Conservation (phyloP, 2,113 vertebrate genomes). For the Asarcornis scutulata region DNA sequence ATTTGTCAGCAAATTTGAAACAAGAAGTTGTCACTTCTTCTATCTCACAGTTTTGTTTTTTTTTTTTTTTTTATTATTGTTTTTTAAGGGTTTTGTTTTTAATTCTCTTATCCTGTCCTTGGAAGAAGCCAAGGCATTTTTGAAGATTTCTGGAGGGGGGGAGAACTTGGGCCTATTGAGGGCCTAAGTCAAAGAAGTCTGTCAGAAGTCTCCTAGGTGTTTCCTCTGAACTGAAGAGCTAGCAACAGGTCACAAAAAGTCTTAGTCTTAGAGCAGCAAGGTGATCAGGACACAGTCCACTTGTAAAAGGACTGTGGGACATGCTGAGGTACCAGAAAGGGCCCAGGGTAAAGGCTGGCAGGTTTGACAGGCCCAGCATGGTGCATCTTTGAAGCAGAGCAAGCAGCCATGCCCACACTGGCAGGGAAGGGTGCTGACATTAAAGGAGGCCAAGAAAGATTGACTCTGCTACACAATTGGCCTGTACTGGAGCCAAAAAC, state of each 20-base stretch:
- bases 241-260: background rate
- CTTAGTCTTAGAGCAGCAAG: background rate
- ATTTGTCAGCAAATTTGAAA: background rate
- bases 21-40: background rate
- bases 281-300: background rate
- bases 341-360: background rate
- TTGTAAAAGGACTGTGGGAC: background rate
- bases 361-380: background rate
- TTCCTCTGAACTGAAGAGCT: background rate
- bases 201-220: background rate
- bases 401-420: background rate
- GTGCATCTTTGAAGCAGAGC: background rate
- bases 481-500: background rate
- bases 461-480: rapidly evolving
- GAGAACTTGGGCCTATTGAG: background rate
- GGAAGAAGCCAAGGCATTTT: background rate
- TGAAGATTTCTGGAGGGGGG: too few species aligned
- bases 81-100: background rate
- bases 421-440: background rate
- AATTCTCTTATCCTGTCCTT: background rate
- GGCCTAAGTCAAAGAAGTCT: background rate
- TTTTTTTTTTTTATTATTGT: background rate
- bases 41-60: too few species aligned
- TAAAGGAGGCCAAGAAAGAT: background rate
- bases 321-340: background rate